phyloP scores from a whole-genome alignment of 2,113 vertebrate species.

The Mesocricetus auratus region DNA sequence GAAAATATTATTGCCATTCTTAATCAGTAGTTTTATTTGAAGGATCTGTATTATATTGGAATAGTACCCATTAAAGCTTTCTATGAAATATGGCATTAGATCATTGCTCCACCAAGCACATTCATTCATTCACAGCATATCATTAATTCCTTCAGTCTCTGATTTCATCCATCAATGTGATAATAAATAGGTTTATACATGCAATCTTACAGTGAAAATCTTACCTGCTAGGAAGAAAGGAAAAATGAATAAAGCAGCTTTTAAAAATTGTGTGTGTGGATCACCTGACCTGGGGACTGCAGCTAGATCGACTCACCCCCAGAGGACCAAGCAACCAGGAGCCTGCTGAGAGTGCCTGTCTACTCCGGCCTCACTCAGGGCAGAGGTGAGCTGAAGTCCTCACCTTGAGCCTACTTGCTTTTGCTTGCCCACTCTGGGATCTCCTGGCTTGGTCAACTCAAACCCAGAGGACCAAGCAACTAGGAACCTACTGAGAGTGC shows the following conservation, averaged over 20 bases:
- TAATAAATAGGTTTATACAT: conserved; percentile 10
- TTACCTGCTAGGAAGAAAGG: background rate
- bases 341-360: no score
- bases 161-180: conserved; percentile 20
- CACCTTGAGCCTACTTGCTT: no score
- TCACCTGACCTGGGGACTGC: no score
- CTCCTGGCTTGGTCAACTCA: no score
- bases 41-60: conserved; percentile 17
- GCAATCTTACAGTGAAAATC: conserved; percentile 7
- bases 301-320: no score
- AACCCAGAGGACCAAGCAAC: no score
- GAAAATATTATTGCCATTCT: conserved; percentile 46
- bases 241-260: background rate
- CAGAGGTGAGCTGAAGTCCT: no score
- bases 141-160: conserved; percentile 36
- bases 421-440: no score
- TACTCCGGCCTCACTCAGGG: no score
- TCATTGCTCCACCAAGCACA: conserved; percentile 2
- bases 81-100: conserved; percentile 60
- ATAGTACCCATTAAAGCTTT: conserved; percentile 44
- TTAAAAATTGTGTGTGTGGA: background rate
- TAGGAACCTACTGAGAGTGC: no score
- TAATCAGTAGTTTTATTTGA: conserved; percentile 59
- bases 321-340: no score
- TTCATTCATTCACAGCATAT: conserved; percentile 2